phyloP scores from a whole-genome alignment of 2,888 invertebrate genomes.

The Mesochorus sp. region DNA sequence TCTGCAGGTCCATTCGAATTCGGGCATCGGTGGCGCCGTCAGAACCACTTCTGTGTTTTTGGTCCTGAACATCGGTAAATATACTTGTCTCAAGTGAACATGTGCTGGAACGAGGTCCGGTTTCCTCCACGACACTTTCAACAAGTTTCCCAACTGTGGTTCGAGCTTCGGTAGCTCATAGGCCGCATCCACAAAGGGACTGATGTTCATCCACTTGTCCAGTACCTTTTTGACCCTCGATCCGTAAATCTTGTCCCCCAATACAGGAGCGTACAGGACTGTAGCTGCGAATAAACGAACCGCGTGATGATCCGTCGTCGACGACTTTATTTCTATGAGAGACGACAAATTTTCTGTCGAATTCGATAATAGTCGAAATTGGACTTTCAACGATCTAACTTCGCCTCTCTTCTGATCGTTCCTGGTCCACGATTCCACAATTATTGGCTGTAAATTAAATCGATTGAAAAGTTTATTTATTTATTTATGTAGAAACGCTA shows the following conservation, averaged over 20 bases:
- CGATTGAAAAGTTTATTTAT: not conserved
- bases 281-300: constrained; percentile 79
- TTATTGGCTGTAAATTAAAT: constrained; percentile 67
- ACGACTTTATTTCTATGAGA: constrained; percentile 75
- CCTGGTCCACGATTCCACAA: constrained; percentile 64
- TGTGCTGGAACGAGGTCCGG: constrained; percentile 78
- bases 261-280: constrained; percentile 76
- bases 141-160: constrained; percentile 65
- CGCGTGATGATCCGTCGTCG: constrained; percentile 75
- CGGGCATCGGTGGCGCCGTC: constrained; percentile 74
- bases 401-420: constrained; percentile 61
- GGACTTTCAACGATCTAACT: constrained; percentile 68
- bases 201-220: constrained; percentile 74
- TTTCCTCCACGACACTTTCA: constrained; percentile 65
- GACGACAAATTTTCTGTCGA: constrained; percentile 71
- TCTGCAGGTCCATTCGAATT: constrained; percentile 78
- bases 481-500: not conserved
- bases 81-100: constrained; percentile 74
- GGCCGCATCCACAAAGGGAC: constrained; percentile 73
- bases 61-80: constrained; percentile 66
- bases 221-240: constrained; percentile 75
- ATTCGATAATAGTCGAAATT: constrained; percentile 70
- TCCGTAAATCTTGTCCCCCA: constrained; percentile 80
- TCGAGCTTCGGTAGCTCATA: constrained; percentile 60
- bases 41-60: constrained; percentile 69